Base-by-base conservation (phyloP, 2,113 vertebrate genomes). In the Pseudorhombus dupliciocellatus region DNA sequence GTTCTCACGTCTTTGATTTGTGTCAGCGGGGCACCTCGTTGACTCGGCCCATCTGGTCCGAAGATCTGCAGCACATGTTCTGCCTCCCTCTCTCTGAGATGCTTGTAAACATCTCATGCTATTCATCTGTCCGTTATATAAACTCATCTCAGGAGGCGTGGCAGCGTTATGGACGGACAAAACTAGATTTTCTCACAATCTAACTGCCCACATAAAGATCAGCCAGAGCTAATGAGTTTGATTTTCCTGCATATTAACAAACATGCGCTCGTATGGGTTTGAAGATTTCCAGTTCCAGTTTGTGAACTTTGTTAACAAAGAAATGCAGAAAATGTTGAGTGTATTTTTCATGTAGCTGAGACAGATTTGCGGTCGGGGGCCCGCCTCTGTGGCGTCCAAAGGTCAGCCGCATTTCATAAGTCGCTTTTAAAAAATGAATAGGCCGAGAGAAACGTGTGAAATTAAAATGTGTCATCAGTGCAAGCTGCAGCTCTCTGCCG, bases 371-470 rank as follows among this genome's bases (percentile, higher is more conserved):
- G 68, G 81, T 73, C 62, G 69, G 30, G 30, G 10, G 46, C 50
- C 44, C 34, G 50, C 61, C 28, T 67, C 44, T 37, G 65, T 48
- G 63, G 52, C 59, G 30, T 62, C 70, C 24, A 68, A 79, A 78
- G 84, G 73, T 80, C 73, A 61, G 66, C 50, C 65, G 55, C 72
- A 69, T 83, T 86, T 80, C 75, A 86, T 62, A 74, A 80, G 59
- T 80, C 66, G 80, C 86, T 77, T 90, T 84, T 83, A 37, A 70
- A 70, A 82, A 83, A 72, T 48, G 69, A 62, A 79, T 77, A 18
- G 64, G 72, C 79, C 64, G 82, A 81, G 88, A 85, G 83, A 88
- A 87, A 85, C 84, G 44, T 66, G 55, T 15, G 1, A 79, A 77
- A 87, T 88, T 77, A 82, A 75, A 85, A 81, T 64, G 76, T 69